Percentiles rank a stretch among this genome's conserved stretches.
phyloP scores from a whole-genome alignment of 2,888 invertebrate species.

The Agrochola litura region DNA sequence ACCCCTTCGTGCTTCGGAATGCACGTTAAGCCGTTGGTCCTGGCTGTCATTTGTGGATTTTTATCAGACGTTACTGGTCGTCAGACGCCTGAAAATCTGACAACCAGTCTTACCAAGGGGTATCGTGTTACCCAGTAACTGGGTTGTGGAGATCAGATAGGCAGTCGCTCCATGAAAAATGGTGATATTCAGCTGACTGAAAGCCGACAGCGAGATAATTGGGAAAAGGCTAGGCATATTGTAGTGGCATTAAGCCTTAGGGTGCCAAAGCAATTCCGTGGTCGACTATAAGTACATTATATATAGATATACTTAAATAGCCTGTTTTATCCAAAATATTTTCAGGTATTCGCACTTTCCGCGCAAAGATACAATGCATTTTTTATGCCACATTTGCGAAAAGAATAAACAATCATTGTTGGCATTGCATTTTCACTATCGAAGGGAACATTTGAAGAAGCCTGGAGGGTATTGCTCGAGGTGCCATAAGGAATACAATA shows the following conservation, averaged over 20 bases:
- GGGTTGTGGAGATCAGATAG: too few relatives aligned
- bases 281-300: not conserved
- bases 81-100: too few relatives aligned
- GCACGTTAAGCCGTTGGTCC: too few relatives aligned
- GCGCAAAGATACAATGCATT: conserved; percentile 34
- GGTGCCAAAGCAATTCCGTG: not conserved
- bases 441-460: conserved; percentile 75
- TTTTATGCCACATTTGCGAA: conserved; percentile 74
- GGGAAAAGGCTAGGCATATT: not conserved
- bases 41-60: too few relatives aligned
- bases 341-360: conserved; percentile 72
- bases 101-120: too few relatives aligned
- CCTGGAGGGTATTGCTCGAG: conserved; percentile 74
- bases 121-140: too few relatives aligned
- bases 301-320: not conserved
- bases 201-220: not conserved
- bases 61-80: too few relatives aligned
- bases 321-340: not conserved
- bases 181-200: not conserved
- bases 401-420: conserved; percentile 48
- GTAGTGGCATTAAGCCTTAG: not conserved
- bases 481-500: conserved; percentile 70
- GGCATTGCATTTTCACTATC: conserved; percentile 78
- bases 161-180: too few relatives aligned
- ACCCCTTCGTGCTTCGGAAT: not conserved